Evolutionary conservation across 2,797 vertebrate genomes (phyloP), one percentile per base, ranked within the genome.

Genomic region (Acomys russatus): DNA sequence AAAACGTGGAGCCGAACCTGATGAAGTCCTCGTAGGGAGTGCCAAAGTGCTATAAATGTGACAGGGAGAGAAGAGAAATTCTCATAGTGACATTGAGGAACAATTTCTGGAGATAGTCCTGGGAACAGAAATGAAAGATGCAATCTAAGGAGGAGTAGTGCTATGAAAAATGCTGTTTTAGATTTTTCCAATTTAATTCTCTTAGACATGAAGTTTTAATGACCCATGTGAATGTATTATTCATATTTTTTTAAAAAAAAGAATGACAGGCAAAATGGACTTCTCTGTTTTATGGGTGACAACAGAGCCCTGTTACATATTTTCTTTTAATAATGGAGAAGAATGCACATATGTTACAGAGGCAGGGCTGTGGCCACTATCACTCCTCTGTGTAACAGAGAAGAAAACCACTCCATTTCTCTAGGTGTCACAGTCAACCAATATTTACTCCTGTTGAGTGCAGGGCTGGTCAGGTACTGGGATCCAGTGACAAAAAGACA

Each of bases 141-240:
- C 44, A 61, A 10, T 90, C n/a, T 76, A 35, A 76, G 38, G 66
- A 63, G 30, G 1, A 30, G 71, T 11, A 18, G 38, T 3, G 0
- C 28, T 68, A 30, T 70, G 77, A 66, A 90, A 96, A 95, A 88
- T 56, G 80, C 83, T 80, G 22, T 56, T 95, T 95, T 76, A 88
- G 77, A 33, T 79, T 92, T 96, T 96, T 92, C 68, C 90, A 80
- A 14, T 44, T 28, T 93, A 92, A 95, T 96, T 96, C 90, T 94
- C 74, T 95, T 91, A 82, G 85, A 95, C 74, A 64, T 97, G 95
- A 96, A 82, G 91, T 88, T 93, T 96, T 93, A 93, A 96, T 90
- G 92, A 90, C 92, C 77, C 87, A 85, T n/a, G 44, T 80, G 71
- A 96, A 96, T 74, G 96, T 94, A 92, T 92, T 92, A 91, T 90